Evolutionary conservation across 2,113 vertebrate species (phyloP), one percentile per base, ranked within the genome.

Genomic region (Myotis lucifugus): DNA sequence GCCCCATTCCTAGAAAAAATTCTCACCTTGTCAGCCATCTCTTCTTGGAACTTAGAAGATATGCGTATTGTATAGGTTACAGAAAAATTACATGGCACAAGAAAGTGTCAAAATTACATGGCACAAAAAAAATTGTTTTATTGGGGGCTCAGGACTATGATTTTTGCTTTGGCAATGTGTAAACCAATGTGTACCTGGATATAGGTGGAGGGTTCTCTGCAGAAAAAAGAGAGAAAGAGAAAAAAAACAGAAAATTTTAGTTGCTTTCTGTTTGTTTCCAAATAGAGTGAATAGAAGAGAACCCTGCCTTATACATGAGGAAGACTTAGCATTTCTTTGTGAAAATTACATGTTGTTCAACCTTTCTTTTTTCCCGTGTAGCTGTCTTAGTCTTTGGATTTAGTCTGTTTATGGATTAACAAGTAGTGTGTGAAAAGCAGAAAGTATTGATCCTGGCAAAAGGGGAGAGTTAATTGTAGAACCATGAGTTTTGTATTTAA

Each of bases 401-500:
- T 86, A 66, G 40, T 56, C 69, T 69, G 3, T 56, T 42, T 54
- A 50, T 52, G 5, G 17, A 74, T 15, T 52, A 69, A 48, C 69
- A 85, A 70, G 56, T 29, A 83, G 5, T 66, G 8, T 10, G 70
- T 67, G 10, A 81, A 70, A 82, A 85, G 17, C 21, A 87, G 59
- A 81, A 70, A 90, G 18, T 72, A 67, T 82, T 4, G 1, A 69
- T 74, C 64, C 23, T 56, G 56, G 40, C 50, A 52, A 70, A 70
- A 42, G 10, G 15, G 21, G 48, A 77, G 7, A 84, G 5, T 85
- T 87, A 81, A 52, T 25, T 48, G 64, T 18, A 92, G 48, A 42
- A 59, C 4, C 15, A 48, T 2, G 10, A 78, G 25, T 48, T 94
- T 95, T 94, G 18, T 88, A 34, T 88, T 92, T 94, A 81, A 76